Conservation (phyloP, 2,888 invertebrate species). For the Halocaridina rubra region DNA sequence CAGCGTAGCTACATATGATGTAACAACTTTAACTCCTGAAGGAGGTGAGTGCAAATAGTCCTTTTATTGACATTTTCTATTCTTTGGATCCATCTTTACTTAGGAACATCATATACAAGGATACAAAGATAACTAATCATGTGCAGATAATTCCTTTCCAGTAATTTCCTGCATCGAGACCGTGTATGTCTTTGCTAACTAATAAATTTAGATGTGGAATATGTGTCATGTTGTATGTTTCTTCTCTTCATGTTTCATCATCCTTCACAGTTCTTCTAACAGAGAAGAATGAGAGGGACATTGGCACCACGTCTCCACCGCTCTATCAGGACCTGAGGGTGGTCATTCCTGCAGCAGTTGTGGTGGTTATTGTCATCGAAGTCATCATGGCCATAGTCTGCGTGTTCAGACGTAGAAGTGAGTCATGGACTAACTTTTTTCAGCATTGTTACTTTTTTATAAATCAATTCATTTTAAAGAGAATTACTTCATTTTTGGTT, state of each 20-base stretch:
- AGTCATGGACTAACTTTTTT: not conserved
- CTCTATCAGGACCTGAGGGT: slow-evolving; percentile 57
- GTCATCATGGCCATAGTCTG: slow-evolving; percentile 60
- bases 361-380: slow-evolving; percentile 50
- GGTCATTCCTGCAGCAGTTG: slow-evolving; percentile 55
- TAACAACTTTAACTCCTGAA: slow-evolving; percentile 78
- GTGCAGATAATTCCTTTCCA: too few relatives aligned
- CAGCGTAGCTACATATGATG: slow-evolving; percentile 84
- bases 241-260: not conserved
- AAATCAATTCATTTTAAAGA: too few relatives aligned
- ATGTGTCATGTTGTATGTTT: not conserved
- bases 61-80: too few relatives aligned
- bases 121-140: too few relatives aligned
- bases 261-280: slow-evolving; percentile 27
- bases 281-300: not conserved
- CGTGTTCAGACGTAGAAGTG: slow-evolving; percentile 58
- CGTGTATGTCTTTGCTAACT: not conserved
- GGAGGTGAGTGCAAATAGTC: slow-evolving; percentile 77
- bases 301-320: slow-evolving; percentile 37
- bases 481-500: too few relatives aligned
- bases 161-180: too few relatives aligned
- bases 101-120: too few relatives aligned
- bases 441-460: not conserved
- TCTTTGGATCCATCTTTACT: too few relatives aligned
- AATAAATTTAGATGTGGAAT: not conserved